phyloP scores from a whole-genome alignment of 2,797 vertebrate species.

The Luscinia megarhynchos region DNA sequence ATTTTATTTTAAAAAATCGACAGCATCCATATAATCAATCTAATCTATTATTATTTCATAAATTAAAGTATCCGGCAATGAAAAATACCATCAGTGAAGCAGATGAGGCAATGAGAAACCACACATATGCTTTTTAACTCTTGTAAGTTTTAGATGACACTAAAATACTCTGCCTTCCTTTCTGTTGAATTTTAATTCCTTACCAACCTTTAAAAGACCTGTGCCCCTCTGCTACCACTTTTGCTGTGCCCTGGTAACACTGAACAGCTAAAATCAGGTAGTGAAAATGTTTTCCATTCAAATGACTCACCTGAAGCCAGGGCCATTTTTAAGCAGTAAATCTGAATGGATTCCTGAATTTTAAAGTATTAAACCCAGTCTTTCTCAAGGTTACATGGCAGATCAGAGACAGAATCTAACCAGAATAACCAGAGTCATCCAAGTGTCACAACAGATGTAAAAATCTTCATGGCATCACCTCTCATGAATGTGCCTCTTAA shows the following conservation, averaged over 20 bases:
- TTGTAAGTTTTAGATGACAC: not conserved
- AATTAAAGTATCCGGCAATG: not conserved
- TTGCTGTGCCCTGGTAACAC: not conserved
- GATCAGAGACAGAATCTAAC: not conserved
- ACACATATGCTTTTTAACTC: not conserved
- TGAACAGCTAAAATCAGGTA: not conserved
- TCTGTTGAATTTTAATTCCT: not conserved
- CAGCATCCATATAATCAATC: not conserved
- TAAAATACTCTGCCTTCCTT: not conserved
- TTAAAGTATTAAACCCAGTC: not conserved
- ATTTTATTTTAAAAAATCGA: not conserved
- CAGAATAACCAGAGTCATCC: not conserved
- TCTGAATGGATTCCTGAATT: constrained; percentile 14
- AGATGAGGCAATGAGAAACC: not conserved
- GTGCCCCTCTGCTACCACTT: not conserved
- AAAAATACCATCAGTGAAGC: not conserved
- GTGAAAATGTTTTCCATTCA: not conserved
- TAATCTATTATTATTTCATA: not conserved
- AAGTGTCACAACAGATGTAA: not conserved
- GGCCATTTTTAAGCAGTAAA: not conserved
- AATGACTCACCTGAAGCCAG: not conserved
- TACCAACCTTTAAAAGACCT: not conserved
- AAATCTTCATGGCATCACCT: not conserved
- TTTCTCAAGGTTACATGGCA: not conserved
- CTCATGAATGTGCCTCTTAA: not conserved